A percentile compares a stretch with the other conserved stretches of the same genome.
phyloP scores from a whole-genome alignment of 2,113 vertebrate species.

The Coracopsis vasa region DNA sequence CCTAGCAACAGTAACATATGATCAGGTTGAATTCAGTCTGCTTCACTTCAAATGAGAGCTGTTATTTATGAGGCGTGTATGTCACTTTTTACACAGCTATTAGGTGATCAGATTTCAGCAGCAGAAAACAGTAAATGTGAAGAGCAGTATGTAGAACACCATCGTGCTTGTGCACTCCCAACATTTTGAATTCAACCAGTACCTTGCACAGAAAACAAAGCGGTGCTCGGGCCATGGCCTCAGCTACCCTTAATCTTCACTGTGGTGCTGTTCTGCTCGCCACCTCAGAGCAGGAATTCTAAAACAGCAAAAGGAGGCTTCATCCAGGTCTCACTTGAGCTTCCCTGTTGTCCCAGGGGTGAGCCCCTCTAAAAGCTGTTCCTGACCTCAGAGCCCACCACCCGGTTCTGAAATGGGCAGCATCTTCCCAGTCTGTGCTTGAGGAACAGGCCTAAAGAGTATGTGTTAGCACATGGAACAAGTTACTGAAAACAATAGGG shows the following conservation, averaged over 20 bases:
- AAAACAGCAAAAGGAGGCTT: fast-evolving
- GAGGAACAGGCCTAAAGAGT: fast-evolving
- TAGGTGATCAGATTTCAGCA: not conserved
- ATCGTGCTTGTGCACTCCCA: fast-evolving
- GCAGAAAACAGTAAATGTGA: fast-evolving
- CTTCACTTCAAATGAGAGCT: not conserved
- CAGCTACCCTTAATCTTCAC: not conserved
- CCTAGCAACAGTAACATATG: fast-evolving
- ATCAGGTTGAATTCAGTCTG: fast-evolving
- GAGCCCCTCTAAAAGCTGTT: not conserved
- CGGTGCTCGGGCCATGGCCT: fast-evolving
- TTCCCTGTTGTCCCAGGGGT: fast-evolving
- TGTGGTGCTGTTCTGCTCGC: fast-evolving
- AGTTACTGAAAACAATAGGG: fast-evolving
- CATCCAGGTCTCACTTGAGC: not conserved
- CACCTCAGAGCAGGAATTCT: fast-evolving
- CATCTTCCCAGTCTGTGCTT: fast-evolving
- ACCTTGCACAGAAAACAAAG: not conserved
- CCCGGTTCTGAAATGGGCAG: not conserved
- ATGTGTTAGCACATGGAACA: fast-evolving
- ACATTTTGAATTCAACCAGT: fast-evolving
- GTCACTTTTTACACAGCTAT: not conserved
- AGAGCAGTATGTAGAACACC: fast-evolving
- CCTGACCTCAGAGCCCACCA: fast-evolving
- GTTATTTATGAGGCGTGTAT: fast-evolving